phyloP scores from a whole-genome alignment of 1,140 invertebrate species.

The Sarcophaga peregrina region DNA sequence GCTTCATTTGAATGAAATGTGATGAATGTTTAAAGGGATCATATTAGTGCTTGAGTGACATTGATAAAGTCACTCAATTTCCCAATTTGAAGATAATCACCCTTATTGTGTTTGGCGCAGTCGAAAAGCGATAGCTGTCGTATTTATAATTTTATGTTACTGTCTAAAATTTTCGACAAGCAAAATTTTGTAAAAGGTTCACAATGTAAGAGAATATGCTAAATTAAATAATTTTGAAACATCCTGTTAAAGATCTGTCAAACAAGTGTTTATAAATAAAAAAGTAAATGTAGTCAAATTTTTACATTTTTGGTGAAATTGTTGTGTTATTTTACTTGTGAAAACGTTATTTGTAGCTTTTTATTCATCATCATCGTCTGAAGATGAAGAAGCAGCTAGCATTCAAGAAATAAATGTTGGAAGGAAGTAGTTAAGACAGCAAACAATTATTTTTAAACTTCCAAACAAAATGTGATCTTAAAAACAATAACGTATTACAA shows the following conservation, averaged over 20 bases:
- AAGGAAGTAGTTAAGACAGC: neutral
- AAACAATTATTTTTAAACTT: neutral
- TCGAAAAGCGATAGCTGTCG: no score
- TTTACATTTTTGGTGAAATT: neutral
- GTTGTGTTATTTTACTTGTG: neutral
- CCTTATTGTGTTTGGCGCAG: no score
- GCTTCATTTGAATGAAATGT: no score
- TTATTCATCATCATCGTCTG: neutral
- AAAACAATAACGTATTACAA: slow-evolving; percentile 1
- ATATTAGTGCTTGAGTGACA: no score
- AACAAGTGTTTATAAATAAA: slow-evolving; percentile 7
- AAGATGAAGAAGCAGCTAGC: neutral
- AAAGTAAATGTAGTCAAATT: neutral
- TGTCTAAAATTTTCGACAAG: no score
- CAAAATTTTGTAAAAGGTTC: no score
- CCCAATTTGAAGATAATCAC: no score
- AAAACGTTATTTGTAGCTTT: neutral
- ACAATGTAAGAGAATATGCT: neutral
- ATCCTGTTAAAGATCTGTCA: slow-evolving; percentile 5
- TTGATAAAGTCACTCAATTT: no score
- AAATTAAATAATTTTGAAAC: neutral
- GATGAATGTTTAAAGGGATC: no score
- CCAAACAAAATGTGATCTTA: neutral
- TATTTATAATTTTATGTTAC: no score
- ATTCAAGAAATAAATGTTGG: neutral